Conservation (phyloP, 2,888 invertebrate species). For the Bursaphelenchus okinawaensis region DNA sequence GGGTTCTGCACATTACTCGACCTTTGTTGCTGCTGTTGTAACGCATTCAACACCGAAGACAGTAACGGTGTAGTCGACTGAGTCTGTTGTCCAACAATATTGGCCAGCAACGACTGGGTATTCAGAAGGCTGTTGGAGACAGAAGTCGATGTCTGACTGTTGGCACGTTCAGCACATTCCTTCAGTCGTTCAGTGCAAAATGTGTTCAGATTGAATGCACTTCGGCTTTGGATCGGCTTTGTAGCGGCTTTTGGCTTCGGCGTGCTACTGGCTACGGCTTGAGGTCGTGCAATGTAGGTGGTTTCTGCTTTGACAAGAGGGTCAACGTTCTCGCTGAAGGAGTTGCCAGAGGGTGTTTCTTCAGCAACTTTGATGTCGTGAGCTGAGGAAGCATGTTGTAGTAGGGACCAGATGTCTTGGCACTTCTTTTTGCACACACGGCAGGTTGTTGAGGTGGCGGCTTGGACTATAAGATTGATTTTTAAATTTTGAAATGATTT, state of each 20-base stretch:
- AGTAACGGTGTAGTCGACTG: constrained; percentile 1
- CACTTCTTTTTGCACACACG: constrained; percentile 49
- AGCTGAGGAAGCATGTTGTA: constrained; percentile 47
- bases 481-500: neutral
- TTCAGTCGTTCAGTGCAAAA: constrained; percentile 54
- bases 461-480: neutral
- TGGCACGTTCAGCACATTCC: constrained; percentile 51
- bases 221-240: constrained; percentile 19
- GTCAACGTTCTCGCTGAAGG: neutral
- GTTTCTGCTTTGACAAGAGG: neutral
- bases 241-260: constrained; percentile 4
- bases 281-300: neutral
- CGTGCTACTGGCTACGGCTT: neutral
- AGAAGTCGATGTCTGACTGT: constrained; percentile 14
- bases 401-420: constrained; percentile 49
- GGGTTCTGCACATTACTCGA: constrained; percentile 28
- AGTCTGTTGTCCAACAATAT: constrained; percentile 12
- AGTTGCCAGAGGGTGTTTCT: constrained; percentile 27
- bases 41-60: constrained; percentile 11
- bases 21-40: constrained; percentile 15
- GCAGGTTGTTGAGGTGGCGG: constrained; percentile 34
- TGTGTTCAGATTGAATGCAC: constrained; percentile 40
- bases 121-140: constrained; percentile 19
- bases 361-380: constrained; percentile 51
- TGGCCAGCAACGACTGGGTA: constrained; percentile 14